Evolutionary conservation across 1,140 invertebrate species (phyloP).

Genomic region (Drosophila lacertosa): DNA sequence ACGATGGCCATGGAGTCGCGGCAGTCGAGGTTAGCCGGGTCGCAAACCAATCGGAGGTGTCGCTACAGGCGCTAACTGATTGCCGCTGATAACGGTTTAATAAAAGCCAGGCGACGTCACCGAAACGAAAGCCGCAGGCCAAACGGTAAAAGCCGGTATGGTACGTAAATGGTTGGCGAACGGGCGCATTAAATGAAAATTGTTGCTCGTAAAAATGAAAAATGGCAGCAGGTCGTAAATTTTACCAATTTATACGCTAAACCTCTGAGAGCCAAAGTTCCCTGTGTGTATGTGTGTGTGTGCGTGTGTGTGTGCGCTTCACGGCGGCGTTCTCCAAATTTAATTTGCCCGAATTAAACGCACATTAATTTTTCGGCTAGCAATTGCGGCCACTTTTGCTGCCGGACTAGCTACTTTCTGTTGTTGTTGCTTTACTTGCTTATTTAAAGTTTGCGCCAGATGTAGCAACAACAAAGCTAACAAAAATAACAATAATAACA

Average conservation of each 20-base stretch:
- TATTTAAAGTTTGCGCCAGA: constrained; percentile 63
- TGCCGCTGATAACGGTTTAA: constrained; percentile 11
- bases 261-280: constrained; percentile 11
- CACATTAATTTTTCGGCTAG: constrained; percentile 69
- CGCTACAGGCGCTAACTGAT: constrained; percentile 3
- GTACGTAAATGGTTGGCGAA: constrained; percentile 4
- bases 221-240: constrained; percentile 54
- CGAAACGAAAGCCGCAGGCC: neutral
- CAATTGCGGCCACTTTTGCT: constrained; percentile 41
- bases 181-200: constrained; percentile 19
- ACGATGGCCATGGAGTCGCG: constrained; percentile 3
- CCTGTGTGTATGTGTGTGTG: neutral
- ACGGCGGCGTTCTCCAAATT: constrained; percentile 44
- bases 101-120: constrained; percentile 5
- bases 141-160: neutral
- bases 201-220: constrained; percentile 59
- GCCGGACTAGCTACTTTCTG: constrained; percentile 4
- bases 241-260: constrained; percentile 45
- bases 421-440: constrained; percentile 22
- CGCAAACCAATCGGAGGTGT: constrained; percentile 1
- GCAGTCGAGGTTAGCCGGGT: neutral
- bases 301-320: neutral
- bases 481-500: constrained; percentile 42
- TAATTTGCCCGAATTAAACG: constrained; percentile 75
- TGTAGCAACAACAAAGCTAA: constrained; percentile 49